Percentiles rank a stretch among this genome's conserved stretches.
phyloP scores from a whole-genome alignment of 92 coral and sea anemone genomes.

The Phenganax marumi region DNA sequence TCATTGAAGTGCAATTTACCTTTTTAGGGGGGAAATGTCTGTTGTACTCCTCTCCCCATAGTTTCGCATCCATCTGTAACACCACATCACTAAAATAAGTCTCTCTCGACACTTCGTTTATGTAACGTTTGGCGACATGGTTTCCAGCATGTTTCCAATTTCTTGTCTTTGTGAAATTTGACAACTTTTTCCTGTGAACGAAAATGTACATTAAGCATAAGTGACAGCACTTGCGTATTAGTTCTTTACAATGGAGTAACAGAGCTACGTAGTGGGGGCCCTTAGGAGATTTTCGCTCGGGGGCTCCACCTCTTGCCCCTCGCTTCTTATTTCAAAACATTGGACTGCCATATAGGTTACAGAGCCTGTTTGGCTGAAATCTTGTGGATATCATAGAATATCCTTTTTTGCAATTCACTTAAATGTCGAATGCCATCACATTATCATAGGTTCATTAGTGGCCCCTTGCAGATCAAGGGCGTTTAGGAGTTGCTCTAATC shows the following conservation, averaged over 20 bases:
- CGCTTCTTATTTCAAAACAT: too few species aligned
- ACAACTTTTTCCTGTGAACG: constrained; percentile 80
- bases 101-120: constrained; percentile 73
- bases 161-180: constrained; percentile 87
- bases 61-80: constrained; percentile 97
- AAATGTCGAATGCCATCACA: too few species aligned
- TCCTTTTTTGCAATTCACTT: too few species aligned
- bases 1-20: constrained; percentile 37
- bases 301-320: too few species aligned
- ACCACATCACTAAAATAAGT: constrained; percentile 91
- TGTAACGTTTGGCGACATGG: constrained; percentile 88
- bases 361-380: too few species aligned
- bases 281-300: too few species aligned
- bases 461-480: too few species aligned
- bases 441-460: too few species aligned
- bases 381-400: too few species aligned
- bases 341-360: too few species aligned
- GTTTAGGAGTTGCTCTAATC: too few species aligned
- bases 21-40: constrained; percentile 94
- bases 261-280: too few species aligned
- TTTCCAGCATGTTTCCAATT: constrained; percentile 98
- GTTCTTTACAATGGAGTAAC: not conserved
- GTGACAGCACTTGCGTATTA: not conserved
- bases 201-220: not conserved
- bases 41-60: constrained; percentile 99